Conservation (phyloP, 2,797 vertebrate genomes). For the Rhinichthys osculus region DNA sequence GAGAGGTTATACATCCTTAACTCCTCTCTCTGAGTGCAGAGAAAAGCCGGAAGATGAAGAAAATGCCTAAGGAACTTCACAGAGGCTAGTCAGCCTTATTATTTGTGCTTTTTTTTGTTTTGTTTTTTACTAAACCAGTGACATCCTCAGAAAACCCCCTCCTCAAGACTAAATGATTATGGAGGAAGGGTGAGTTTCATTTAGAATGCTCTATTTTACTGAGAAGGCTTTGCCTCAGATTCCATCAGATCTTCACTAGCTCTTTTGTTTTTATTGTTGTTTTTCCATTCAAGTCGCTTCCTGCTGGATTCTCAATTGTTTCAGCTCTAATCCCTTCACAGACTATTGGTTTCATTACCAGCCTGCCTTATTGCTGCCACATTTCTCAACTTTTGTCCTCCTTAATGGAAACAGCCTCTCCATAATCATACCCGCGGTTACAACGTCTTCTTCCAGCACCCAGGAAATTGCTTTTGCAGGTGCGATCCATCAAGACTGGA, state of each 20-base stretch:
- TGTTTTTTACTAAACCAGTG: slow-evolving; percentile 32
- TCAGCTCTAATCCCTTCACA: slow-evolving; percentile 57
- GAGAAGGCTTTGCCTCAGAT: neutral
- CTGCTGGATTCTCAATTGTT: slow-evolving; percentile 48
- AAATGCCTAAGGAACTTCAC: slow-evolving; percentile 45
- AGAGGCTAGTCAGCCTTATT: neutral
- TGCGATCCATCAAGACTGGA: slow-evolving; percentile 74
- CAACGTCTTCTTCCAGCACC: slow-evolving; percentile 61
- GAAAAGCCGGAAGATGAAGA: slow-evolving; percentile 57
- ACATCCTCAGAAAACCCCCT: neutral
- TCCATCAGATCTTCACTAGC: slow-evolving; percentile 10
- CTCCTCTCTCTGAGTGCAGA: slow-evolving; percentile 32
- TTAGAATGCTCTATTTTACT: neutral
- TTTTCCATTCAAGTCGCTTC: slow-evolving; percentile 38
- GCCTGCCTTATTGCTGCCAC: slow-evolving; percentile 46
- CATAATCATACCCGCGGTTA: slow-evolving; percentile 67
- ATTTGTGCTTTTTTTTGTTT: neutral
- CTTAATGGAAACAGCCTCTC: slow-evolving; percentile 66
- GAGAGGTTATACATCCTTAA: slow-evolving; percentile 70
- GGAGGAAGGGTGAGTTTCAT: slow-evolving; percentile 10
- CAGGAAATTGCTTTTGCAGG: slow-evolving; percentile 75
- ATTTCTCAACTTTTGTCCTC: slow-evolving; percentile 54
- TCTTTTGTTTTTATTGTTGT: slow-evolving; percentile 27
- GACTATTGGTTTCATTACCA: slow-evolving; percentile 59
- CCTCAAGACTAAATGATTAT: neutral